These are phyloP conservation scores for Magallana ariakensis DNA, from an alignment of 1,140 invertebrate species.

Conservation along the genomic window DNA sequence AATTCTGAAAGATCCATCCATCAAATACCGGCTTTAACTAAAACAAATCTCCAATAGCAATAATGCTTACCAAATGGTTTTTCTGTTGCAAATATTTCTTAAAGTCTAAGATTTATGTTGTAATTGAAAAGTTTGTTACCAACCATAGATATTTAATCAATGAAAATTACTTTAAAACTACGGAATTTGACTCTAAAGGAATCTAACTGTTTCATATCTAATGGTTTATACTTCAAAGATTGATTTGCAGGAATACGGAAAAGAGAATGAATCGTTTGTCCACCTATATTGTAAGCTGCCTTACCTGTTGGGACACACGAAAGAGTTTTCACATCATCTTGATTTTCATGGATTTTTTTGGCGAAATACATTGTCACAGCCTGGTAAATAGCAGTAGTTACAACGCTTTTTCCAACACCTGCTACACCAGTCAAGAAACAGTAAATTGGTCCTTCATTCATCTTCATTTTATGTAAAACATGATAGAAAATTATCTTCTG, in stretches of 20 bases:
- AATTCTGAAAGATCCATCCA: slow-evolving; percentile 55
- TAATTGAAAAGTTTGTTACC: slow-evolving; percentile 56
- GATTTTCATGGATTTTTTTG: slow-evolving; percentile 38
- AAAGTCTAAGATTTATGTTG: slow-evolving; percentile 48
- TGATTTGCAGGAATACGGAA: slow-evolving; percentile 48
- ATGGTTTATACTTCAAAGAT: slow-evolving; percentile 17
- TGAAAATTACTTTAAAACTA: slow-evolving; percentile 48
- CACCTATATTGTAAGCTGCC: slow-evolving; percentile 54
- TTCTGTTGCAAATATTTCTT: slow-evolving; percentile 48
- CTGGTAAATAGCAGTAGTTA: slow-evolving; percentile 55
- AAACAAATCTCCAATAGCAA: slow-evolving; percentile 60
- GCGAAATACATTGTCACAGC: slow-evolving; percentile 43
- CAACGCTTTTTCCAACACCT: slow-evolving; percentile 62
- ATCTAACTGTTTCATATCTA: slow-evolving; percentile 41
- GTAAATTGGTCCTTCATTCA: slow-evolving; percentile 39
- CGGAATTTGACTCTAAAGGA: slow-evolving; percentile 45
- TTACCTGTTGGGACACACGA: slow-evolving; percentile 53
- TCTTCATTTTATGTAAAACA: slow-evolving; percentile 49
- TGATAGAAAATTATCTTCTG: slow-evolving; percentile 50
- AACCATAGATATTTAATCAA: slow-evolving; percentile 63
- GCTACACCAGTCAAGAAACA: slow-evolving; percentile 57
- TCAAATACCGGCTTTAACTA: slow-evolving; percentile 57
- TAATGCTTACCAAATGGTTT: slow-evolving; percentile 55
- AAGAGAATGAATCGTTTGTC: slow-evolving; percentile 34
- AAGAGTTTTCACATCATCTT: slow-evolving; percentile 42